phyloP scores from a whole-genome alignment of 1,140 invertebrate species.

The Drosophila albomicans region DNA sequence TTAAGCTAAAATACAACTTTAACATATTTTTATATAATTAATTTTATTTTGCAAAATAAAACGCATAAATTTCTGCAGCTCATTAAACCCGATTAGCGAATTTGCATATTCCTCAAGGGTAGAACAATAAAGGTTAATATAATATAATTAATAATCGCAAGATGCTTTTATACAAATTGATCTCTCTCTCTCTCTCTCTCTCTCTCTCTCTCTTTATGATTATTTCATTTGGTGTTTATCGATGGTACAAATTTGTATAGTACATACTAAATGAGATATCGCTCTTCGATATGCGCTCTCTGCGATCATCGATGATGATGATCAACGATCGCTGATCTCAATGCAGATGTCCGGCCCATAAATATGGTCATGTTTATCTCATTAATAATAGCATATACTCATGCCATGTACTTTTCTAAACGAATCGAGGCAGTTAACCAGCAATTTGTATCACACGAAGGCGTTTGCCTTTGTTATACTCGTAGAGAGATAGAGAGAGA shows the following conservation, averaged over 20 bases:
- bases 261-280: constrained; percentile 15
- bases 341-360: constrained; percentile 25
- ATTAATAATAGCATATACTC: constrained; percentile 5
- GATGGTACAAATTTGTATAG: constrained; percentile 28
- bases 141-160: constrained; percentile 3
- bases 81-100: neutral
- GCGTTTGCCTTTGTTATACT: constrained; percentile 42
- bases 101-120: neutral
- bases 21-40: no score
- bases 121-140: neutral
- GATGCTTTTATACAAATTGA: constrained; percentile 1
- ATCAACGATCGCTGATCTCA: neutral
- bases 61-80: no score
- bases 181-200: no score
- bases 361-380: constrained; percentile 44
- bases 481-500: neutral
- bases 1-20: no score
- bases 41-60: no score
- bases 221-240: constrained; percentile 20
- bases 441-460: constrained; percentile 37
- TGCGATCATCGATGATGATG: neutral
- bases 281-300: neutral
- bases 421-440: neutral
- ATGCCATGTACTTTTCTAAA: constrained; percentile 7
- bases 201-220: neutral